Base-by-base conservation (phyloP, 1,140 invertebrate species). In the Melipona quadrifasciata region DNA sequence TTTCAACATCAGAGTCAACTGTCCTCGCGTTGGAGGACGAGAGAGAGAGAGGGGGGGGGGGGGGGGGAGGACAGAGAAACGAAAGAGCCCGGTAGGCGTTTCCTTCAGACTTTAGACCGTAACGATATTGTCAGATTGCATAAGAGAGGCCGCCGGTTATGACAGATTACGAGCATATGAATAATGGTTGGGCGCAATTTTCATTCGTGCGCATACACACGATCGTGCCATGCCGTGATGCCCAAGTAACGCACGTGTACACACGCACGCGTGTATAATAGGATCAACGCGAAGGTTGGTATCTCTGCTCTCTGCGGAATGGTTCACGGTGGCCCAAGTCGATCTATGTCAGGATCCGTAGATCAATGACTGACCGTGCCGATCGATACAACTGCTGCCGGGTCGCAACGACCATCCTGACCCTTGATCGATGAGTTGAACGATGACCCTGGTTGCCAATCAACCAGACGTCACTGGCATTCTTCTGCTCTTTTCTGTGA, bases 311-410 rank as follows among this genome's bases (percentile, higher is more conserved):
- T 76, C 14, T 8, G 27, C 64, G 27, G 47, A 71, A 75, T 34
- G 82, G 82, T 84, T 78, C 74, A 64, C 78, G 75, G 79, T 85
- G 85, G 84, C 75, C 82, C 57, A 70, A 19, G 74, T 10, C 14
- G 91, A 93, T 93, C 91, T 92, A 92, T 92, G 83, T 87, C 87
- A 84, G 88, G 87, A 91, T 91, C 88, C 86, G 91, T 92, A 92
- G 92, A 93, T 93, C 92, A 92, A 93, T 93, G 93, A 93, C 91
- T 93, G 91, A 93, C 91, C 91, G 89, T 80, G 81, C 80, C 74
- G 78, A 84, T 82, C 78, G 90, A 93, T 31, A 91, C 92, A 92
- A 92, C 93, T 94, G 93, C 93, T 93, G 92, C 84, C 82, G 85
- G 88, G 91, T 91, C 92, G 89, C 88, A 80, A 86, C n/a, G 85